These are phyloP conservation scores for Spisula solida DNA, from an alignment of 2,888 invertebrate genomes.

Conservation along the genomic window DNA sequence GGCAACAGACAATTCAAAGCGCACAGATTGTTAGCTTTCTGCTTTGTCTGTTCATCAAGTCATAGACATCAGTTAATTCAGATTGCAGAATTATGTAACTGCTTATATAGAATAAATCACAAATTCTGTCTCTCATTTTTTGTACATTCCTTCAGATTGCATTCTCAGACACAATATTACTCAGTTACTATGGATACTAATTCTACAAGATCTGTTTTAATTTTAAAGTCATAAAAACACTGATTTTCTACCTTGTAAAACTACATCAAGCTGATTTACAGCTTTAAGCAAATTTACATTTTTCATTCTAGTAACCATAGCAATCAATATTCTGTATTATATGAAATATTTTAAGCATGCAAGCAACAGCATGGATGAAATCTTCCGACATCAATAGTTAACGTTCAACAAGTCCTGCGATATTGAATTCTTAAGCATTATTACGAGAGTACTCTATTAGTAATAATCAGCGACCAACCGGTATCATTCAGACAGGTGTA, in stretches of 20 bases:
- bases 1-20: too few relatives aligned
- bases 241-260: background rate
- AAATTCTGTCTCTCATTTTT: too few relatives aligned
- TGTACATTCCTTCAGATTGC: slow-evolving; percentile 7
- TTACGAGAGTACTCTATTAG: background rate
- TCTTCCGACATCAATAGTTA: background rate
- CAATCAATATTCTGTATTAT: slow-evolving; percentile 2
- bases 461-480: background rate
- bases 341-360: slow-evolving; percentile 17
- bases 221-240: slow-evolving; percentile 13
- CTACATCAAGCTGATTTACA: background rate
- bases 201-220: slow-evolving; percentile 1
- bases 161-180: slow-evolving; percentile 9
- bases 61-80: too few relatives aligned
- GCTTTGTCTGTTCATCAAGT: too few relatives aligned
- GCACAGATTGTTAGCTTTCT: too few relatives aligned
- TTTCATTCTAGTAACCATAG: background rate
- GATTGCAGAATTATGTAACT: too few relatives aligned
- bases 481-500: background rate
- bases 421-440: background rate
- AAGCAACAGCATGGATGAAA: background rate
- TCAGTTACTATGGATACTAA: slow-evolving; percentile 2
- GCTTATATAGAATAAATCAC: too few relatives aligned
- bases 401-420: background rate
- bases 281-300: background rate